Percentiles rank a stretch among this genome's conserved stretches.
These are phyloP conservation scores for Xestoiulus laeticollis DNA, from an alignment of 2,888 invertebrate genomes.

Conservation along the genomic window DNA sequence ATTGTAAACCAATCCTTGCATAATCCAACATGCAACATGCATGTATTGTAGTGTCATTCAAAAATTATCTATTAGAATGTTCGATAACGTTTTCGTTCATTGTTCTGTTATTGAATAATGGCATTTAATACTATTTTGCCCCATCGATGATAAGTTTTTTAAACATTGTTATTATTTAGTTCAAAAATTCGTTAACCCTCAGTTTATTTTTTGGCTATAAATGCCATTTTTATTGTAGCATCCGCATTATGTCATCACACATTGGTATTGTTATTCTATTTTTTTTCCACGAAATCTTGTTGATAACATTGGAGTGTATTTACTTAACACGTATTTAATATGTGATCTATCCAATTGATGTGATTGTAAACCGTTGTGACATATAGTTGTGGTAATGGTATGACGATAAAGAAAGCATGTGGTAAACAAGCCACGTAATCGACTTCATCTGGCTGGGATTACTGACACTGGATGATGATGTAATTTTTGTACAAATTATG, in stretches of 20 bases:
- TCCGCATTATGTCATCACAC: not conserved
- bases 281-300: not conserved
- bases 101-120: not conserved
- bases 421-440: constrained; percentile 20
- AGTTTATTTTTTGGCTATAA: not conserved
- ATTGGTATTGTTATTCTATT: not conserved
- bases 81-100: not conserved
- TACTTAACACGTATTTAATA: not conserved
- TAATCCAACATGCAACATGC: not conserved
- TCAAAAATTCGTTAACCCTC: not conserved
- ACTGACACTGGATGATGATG: not conserved
- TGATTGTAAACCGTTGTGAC: not conserved
- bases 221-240: not conserved
- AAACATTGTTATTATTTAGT: not conserved
- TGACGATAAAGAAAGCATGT: not conserved
- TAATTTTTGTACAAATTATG: not conserved
- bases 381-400: not conserved
- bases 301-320: not conserved
- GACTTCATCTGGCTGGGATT: not conserved
- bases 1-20: not conserved
- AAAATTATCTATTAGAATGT: not conserved
- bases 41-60: not conserved
- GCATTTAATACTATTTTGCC: not conserved
- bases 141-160: not conserved
- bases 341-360: not conserved